Evolutionary conservation across 2,113 vertebrate genomes (phyloP).

Genomic region (rat (Rattus norvegicus)): DNA sequence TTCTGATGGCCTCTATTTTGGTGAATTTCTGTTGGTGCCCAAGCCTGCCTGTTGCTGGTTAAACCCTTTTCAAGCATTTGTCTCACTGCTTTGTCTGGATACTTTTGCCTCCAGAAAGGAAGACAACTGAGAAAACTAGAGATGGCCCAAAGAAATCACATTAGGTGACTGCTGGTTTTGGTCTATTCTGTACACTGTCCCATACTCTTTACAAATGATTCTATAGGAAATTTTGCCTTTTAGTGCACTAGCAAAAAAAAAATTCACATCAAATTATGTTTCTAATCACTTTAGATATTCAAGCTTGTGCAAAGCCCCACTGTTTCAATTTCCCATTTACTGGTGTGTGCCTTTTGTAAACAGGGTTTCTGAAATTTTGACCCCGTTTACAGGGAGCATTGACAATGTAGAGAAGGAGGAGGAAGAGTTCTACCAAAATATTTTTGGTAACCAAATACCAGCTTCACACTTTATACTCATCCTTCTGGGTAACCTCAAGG

Average conservation of each 20-base stretch:
- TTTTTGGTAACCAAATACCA: slow-evolving; percentile 48
- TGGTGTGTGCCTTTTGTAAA: slow-evolving; percentile 56
- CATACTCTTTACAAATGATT: neutral
- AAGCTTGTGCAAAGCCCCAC: slow-evolving; percentile 47
- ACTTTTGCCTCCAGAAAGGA: slow-evolving; percentile 40
- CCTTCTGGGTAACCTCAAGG: slow-evolving; percentile 15
- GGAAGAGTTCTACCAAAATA: slow-evolving; percentile 53
- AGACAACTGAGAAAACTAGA: slow-evolving; percentile 13
- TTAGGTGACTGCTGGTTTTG: neutral
- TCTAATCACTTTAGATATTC: slow-evolving; percentile 60
- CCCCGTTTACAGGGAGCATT: neutral
- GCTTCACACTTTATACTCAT: neutral
- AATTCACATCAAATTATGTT: neutral
- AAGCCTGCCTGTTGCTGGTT: neutral
- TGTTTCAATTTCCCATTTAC: slow-evolving; percentile 55
- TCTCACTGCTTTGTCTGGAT: slow-evolving; percentile 15
- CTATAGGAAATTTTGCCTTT: slow-evolving; percentile 61
- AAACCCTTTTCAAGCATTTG: neutral
- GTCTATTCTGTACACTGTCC: neutral
- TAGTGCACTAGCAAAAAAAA: slow-evolving; percentile 60
- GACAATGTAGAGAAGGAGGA: neutral
- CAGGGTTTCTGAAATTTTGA: slow-evolving; percentile 56
- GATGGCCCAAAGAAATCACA: neutral
- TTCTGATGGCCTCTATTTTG: neutral
- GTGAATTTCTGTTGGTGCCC: neutral